Conservation (phyloP, 1,140 invertebrate species). For the Homalodisca vitripennis region DNA sequence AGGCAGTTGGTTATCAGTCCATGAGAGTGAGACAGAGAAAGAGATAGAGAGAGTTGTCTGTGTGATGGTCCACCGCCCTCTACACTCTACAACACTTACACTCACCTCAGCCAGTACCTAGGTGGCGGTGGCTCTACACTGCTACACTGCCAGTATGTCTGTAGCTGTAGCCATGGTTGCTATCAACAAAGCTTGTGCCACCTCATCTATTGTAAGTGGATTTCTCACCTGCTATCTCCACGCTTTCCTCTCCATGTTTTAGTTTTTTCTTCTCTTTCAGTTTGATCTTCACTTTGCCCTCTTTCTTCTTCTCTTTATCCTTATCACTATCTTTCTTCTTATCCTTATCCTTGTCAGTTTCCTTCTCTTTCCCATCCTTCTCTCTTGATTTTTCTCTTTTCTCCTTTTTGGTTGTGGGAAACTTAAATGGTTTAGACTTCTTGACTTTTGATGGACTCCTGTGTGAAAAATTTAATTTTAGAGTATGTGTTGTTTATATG, state of each 20-base stretch:
- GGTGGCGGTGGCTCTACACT: too few species aligned
- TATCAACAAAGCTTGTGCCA: neutral
- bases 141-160: neutral
- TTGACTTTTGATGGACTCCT: slow-evolving; percentile 90
- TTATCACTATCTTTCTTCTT: slow-evolving; percentile 60
- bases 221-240: slow-evolving; percentile 60
- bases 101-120: too few species aligned
- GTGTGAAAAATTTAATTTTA: slow-evolving; percentile 22
- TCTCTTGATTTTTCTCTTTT: slow-evolving; percentile 80
- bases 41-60: neutral
- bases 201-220: neutral
- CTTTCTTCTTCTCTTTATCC: slow-evolving; percentile 72
- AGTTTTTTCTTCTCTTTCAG: slow-evolving; percentile 50
- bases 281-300: slow-evolving; percentile 65
- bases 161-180: neutral
- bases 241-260: slow-evolving; percentile 57
- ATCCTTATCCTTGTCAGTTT: slow-evolving; percentile 55
- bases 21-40: neutral
- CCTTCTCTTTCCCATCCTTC: slow-evolving; percentile 67
- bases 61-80: neutral
- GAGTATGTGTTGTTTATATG: neutral
- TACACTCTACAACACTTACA: neutral
- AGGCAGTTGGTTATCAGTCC: neutral
- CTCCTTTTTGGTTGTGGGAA: slow-evolving; percentile 78
- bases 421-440: slow-evolving; percentile 89